These are phyloP conservation scores for Microcebus griseorufus DNA, from an alignment of 2,113 vertebrate genomes.

Conservation along the genomic window DNA sequence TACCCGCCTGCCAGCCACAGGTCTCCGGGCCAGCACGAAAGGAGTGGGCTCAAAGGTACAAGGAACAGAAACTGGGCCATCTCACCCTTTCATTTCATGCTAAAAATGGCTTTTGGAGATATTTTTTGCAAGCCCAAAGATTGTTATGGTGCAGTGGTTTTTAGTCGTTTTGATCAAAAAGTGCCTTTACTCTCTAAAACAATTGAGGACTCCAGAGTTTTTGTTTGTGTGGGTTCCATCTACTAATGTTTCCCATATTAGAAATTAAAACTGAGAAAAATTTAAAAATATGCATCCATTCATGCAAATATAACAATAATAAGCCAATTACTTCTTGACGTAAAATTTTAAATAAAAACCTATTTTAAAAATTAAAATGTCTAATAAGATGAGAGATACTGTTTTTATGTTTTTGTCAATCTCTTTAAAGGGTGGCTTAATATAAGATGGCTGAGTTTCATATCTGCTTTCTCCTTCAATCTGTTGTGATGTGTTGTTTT, in stretches of 20 bases:
- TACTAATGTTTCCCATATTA: background rate
- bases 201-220: background rate
- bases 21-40: no score
- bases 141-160: background rate
- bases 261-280: background rate
- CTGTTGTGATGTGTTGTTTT: background rate
- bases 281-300: background rate
- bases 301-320: background rate
- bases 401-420: background rate
- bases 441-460: background rate
- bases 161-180: background rate
- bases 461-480: background rate
- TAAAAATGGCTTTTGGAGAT: background rate
- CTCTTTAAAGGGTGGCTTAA: background rate
- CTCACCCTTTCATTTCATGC: background rate
- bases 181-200: background rate
- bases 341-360: background rate
- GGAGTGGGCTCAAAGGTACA: background rate
- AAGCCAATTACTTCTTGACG: background rate
- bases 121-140: background rate
- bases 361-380: background rate
- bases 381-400: background rate
- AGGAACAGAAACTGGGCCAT: background rate
- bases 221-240: background rate
- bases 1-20: background rate